These are phyloP conservation scores for Aphodius sticticus DNA, from an alignment of 2,888 invertebrate species.

Conservation along the genomic window DNA sequence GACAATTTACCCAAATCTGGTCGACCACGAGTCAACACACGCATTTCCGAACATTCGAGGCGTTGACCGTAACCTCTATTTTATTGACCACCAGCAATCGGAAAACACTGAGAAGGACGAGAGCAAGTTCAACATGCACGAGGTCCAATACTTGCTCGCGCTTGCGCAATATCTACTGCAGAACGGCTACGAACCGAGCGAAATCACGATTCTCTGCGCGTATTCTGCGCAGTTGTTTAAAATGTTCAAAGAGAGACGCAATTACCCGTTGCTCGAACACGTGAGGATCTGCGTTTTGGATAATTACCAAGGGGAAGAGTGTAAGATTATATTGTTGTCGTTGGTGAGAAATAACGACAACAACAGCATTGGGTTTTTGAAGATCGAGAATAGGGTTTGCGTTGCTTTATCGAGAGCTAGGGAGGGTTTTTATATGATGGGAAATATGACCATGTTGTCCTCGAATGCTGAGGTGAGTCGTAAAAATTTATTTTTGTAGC, in stretches of 20 bases:
- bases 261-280: conserved; percentile 56
- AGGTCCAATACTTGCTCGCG: conserved; percentile 69
- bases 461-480: conserved; percentile 58
- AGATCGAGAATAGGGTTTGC: conserved; percentile 75
- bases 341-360: conserved; percentile 78
- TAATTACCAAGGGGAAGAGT: conserved; percentile 85
- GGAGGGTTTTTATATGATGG: conserved; percentile 76
- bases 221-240: conserved; percentile 75
- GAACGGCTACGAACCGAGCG: conserved; percentile 66
- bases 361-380: conserved; percentile 74
- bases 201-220: conserved; percentile 78
- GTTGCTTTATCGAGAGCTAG: conserved; percentile 80
- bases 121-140: conserved; percentile 70
- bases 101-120: conserved; percentile 68
- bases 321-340: conserved; percentile 79
- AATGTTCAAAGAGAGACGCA: conserved; percentile 61
- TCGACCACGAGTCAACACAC: conserved; percentile 67
- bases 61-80: conserved; percentile 71
- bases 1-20: conserved; percentile 70
- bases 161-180: conserved; percentile 65
- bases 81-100: conserved; percentile 68
- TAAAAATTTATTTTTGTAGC: conserved; percentile 18
- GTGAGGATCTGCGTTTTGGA: conserved; percentile 75
- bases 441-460: conserved; percentile 71
- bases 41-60: conserved; percentile 68